Evolutionary conservation across 2,113 vertebrate genomes (phyloP), one percentile per base, ranked within the genome.

Genomic region (Alligator mississippiensis): DNA sequence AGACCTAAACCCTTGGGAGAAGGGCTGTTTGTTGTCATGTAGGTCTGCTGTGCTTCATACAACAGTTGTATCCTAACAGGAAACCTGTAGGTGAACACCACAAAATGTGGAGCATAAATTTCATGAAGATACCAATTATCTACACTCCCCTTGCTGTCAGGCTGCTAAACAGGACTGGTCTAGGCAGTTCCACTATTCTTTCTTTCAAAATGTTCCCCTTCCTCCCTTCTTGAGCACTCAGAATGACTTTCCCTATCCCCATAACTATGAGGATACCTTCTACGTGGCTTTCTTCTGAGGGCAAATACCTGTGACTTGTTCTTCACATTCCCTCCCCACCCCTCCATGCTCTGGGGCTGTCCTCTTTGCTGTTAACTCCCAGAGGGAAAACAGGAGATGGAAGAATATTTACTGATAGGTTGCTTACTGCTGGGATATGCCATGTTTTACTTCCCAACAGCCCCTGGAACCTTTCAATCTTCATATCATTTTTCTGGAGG

Each of bases 371-470:
- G 54, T 5, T 10, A 86, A n/a, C 75, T 76, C 30, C 88, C 18
- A 5, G 1, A 47, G 82, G 58, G 24, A 28, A 30, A 21, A 47
- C 25, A 66, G 8, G 11, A 5, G 30, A 24, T 30, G 59, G n/a
- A 66, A 15, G 9, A 6, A 3, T 24, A 68, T 28, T 24, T 6
- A 28, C 82, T 89, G 68, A 22, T 63, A 74, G 70, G 63, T 63
- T 54, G 84, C 3, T 47, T 54, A 24, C 78, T 58, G 81, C 85
- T 63, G 21, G 70, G 66, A 57, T 84, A 57, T 80, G 84, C 87
- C 89, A 57, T 62, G 82, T 94, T 94, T 90, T 87, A 76, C 55
- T 61, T 80, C 59, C 11, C 34, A 84, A 75, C 84, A 90, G 79
- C 74, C 85, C 58, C 82, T 38, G 80, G 77, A 84, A 87, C 15